Evolutionary conservation across 2,113 vertebrate genomes (phyloP).

Genomic region (Bubo scandiacus): DNA sequence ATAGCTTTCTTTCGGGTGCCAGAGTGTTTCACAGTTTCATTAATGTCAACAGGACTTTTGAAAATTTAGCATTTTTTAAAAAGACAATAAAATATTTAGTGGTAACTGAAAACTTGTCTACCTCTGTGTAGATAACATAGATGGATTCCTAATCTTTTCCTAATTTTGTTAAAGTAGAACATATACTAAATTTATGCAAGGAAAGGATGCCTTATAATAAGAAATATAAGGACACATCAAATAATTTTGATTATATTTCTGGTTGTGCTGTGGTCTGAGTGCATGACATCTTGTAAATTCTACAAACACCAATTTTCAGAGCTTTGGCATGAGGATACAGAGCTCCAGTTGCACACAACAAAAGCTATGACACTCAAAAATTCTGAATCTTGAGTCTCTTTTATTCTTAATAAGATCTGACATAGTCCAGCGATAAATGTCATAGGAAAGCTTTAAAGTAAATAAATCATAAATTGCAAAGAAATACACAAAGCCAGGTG

Average conservation of each 20-base stretch:
- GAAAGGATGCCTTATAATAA: not conserved
- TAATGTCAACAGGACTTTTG: not conserved
- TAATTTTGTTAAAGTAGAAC: not conserved
- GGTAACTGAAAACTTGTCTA: not conserved
- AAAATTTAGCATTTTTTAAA: not conserved
- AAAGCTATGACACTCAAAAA: not conserved
- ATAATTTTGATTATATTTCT: not conserved
- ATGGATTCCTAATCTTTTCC: not conserved
- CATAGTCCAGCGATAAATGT: not conserved
- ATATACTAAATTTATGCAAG: not conserved
- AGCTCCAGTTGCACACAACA: not conserved
- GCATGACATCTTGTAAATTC: fast-evolving
- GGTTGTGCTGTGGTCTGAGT: not conserved
- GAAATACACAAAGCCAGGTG: not conserved
- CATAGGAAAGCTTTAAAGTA: not conserved
- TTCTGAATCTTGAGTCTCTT: not conserved
- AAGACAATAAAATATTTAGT: not conserved
- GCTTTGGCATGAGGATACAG: not conserved
- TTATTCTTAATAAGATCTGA: not conserved
- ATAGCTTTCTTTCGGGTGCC: not conserved
- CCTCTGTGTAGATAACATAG: not conserved
- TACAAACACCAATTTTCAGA: not conserved
- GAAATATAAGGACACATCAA: not conserved
- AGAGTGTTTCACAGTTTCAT: not conserved
- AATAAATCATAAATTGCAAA: not conserved